phyloP scores from a whole-genome alignment of 2,797 vertebrate species.

The Helicolenus hilgendorfi region DNA sequence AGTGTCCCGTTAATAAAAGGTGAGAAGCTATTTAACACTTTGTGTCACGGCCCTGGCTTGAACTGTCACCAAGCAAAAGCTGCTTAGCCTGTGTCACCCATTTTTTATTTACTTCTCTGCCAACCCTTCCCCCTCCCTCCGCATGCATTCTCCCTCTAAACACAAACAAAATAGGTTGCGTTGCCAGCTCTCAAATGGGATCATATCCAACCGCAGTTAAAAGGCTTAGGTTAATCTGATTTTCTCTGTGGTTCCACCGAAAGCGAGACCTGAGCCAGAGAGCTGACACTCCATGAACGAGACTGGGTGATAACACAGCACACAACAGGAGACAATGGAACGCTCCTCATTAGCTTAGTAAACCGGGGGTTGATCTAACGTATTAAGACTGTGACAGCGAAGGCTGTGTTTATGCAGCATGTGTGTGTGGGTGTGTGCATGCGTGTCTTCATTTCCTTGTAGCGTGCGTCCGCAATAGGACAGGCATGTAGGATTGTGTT shows the following conservation, averaged over 20 bases:
- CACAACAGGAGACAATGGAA: constrained; percentile 69
- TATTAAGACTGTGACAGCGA: constrained; percentile 58
- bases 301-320: constrained; percentile 60
- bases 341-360: constrained; percentile 73
- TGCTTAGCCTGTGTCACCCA: constrained; percentile 72
- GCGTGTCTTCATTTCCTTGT: constrained; percentile 20
- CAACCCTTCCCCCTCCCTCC: constrained; percentile 18
- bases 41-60: constrained; percentile 52
- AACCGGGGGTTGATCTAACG: constrained; percentile 67
- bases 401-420: constrained; percentile 24
- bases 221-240: constrained; percentile 88
- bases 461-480: not conserved
- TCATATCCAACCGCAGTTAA: constrained; percentile 85
- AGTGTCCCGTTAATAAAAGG: constrained; percentile 33
- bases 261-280: constrained; percentile 73
- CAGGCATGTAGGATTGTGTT: not conserved
- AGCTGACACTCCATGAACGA: constrained; percentile 62
- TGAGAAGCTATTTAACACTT: constrained; percentile 61
- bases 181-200: constrained; percentile 87
- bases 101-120: constrained; percentile 58
- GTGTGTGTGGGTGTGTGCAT: constrained; percentile 45
- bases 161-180: constrained; percentile 80
- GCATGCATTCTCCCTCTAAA: constrained; percentile 68
- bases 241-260: constrained; percentile 82
- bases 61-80: constrained; percentile 74